Evolutionary conservation across 2,797 vertebrate species (phyloP), one percentile per base, ranked within the genome.

Genomic region (Eulemur coronatus): DNA sequence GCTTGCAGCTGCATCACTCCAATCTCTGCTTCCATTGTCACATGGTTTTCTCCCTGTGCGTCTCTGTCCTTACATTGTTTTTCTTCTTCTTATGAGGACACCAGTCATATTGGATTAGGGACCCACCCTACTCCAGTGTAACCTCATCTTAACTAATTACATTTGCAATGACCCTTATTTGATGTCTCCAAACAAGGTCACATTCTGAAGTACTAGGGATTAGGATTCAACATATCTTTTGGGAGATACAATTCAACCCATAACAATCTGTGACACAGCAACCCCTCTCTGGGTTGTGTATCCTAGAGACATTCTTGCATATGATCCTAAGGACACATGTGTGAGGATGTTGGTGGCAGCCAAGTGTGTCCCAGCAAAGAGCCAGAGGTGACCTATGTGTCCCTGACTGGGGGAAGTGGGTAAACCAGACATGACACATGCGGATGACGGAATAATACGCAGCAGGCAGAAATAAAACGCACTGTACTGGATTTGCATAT

Each of bases 281-380:
- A 2, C 26, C 1, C 24, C 43, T 48, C 35, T 73, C 52, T 33
- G 13, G 0, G 10, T 46, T 41, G 18, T n/a, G 63, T 38, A 2
- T 43, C 46, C 35, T n/a, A 57, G 43, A 57, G 67, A 43, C 30
- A 26, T 3, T 26, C 22, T 85, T 72, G 52, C 33, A 7, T 18
- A 18, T 38, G n/a, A 24, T 11, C 17, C 2, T 30, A 67, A 69
- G 55, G 35, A 57, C n/a, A 28, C n/a, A 9, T 0, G 0, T 1
- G 0, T 11, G 67, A 91, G 14, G 69, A 43, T 7, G 8, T 3
- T 2, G 22, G 61, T 52, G 93, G 81, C 3, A 0, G 26, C 14
- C 70, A 13, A 20, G 26, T 35, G 38, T 57, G 59, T 67, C 67
- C 18, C 15, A 55, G 76, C 17, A 57, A 73, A 48, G 79, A 63